Base-by-base conservation (phyloP, 2,113 vertebrate species). In the Pavo muticus region DNA sequence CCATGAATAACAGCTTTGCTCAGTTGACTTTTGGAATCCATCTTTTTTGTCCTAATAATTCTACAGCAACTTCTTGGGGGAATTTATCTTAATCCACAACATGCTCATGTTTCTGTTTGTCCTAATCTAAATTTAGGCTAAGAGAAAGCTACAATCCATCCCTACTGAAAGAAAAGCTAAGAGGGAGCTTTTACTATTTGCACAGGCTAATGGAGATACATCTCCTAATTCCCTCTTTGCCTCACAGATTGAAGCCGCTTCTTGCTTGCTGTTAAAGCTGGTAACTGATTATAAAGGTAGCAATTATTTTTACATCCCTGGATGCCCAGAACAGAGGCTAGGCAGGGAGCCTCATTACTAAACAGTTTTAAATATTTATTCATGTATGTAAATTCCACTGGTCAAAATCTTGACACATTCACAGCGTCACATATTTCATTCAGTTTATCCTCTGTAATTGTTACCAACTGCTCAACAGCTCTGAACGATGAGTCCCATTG, bases 391-490 rank as follows among this genome's bases (percentile, higher is more conserved):
- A 96, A 97, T 97, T 96, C 96, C 83, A 67, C 80, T 37, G 91
- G 96, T 94, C 21, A 30, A 91, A 96, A 94, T 93, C 96, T 91
- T 94, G 96, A 97, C 96, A 89, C 71, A 96, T 96, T 97, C 96
- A 95, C 87, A 56, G 87, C 70, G 74, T 77, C 85, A 56, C 93
- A 85, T 96, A 96, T 96, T 97, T 97, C 93, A 96, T 95, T 95
- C 95, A 72, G 91, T 97, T 97, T 95, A 97, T 94, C 91, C 96
- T 90, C 97, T 90, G 83, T 97, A 96, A 95, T 96, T 97, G 97
- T 96, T 94, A 96, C 95, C 92, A 96, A 97, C 93, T 95, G 96
- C 89, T 97, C 93, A 95, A 88, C 92, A 90, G 92, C 87, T 94
- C 95, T 96, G 97, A 96, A 95, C 45, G 91, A 96, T 94, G 95